Percentiles rank a stretch among this genome's conserved stretches.
These are phyloP conservation scores for Drosophila kepulauana DNA, from an alignment of 1,140 invertebrate species.

Conservation along the genomic window DNA sequence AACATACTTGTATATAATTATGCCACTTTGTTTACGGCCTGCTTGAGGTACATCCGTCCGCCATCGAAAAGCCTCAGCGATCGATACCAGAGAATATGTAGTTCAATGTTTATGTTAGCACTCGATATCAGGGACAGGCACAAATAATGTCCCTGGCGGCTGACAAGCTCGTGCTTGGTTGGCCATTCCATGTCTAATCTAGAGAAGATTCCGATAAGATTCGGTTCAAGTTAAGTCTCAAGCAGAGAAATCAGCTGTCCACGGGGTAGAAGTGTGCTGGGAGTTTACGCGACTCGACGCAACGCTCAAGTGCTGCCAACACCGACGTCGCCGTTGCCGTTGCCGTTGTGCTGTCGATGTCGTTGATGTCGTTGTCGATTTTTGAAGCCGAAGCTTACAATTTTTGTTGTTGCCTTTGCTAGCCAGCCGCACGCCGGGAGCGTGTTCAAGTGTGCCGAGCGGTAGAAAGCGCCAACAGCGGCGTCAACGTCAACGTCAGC, in stretches of 20 bases:
- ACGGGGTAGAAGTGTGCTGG: slow-evolving; percentile 54
- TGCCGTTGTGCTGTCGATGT: neutral
- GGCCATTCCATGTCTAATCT: slow-evolving; percentile 53
- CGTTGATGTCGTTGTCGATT: neutral
- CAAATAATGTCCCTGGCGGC: slow-evolving; percentile 14
- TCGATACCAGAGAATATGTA: neutral
- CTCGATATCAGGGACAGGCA: slow-evolving; percentile 33
- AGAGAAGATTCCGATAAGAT: slow-evolving; percentile 69
- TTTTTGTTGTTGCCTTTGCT: neutral
- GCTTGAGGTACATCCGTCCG: slow-evolving; percentile 4
- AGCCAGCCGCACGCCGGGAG: slow-evolving; percentile 34
- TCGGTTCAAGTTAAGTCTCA: slow-evolving; percentile 18
- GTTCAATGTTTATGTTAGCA: slow-evolving; percentile 7
- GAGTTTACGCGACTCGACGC: slow-evolving; percentile 46
- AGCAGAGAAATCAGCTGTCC: slow-evolving; percentile 46
- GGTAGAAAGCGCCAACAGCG: slow-evolving; percentile 48
- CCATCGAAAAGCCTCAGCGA: too few species aligned
- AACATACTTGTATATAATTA: slow-evolving; percentile 20
- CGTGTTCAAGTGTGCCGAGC: slow-evolving; percentile 67
- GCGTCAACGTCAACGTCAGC: slow-evolving; percentile 6
- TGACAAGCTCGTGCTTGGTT: slow-evolving; percentile 50
- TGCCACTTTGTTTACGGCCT: slow-evolving; percentile 14
- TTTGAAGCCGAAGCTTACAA: slow-evolving; percentile 6
- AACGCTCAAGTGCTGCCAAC: slow-evolving; percentile 30
- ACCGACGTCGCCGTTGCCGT: neutral